Percentiles rank a stretch among this genome's conserved stretches.
Conservation (phyloP, 2,888 invertebrate genomes). For the Matsumyia berberina region DNA sequence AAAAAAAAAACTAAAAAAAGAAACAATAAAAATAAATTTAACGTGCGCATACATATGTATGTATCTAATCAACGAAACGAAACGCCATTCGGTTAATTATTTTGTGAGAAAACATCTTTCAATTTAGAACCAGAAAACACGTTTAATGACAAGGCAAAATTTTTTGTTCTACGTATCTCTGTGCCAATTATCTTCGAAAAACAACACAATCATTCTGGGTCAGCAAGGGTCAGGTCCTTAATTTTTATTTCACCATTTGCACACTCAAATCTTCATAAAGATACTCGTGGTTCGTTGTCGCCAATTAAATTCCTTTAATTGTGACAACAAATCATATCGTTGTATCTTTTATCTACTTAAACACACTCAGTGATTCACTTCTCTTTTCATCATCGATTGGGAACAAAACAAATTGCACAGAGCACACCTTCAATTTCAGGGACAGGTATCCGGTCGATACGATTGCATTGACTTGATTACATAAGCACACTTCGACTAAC, state of each 20-base stretch:
- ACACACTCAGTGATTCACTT: neutral
- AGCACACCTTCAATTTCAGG: constrained; percentile 30
- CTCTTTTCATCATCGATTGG: constrained; percentile 21
- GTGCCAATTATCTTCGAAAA: neutral
- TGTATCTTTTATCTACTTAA: constrained; percentile 29
- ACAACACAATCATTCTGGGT: constrained; percentile 13
- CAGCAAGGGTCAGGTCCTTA: constrained; percentile 18
- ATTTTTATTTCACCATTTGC: constrained; percentile 5
- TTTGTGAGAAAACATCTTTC: constrained; percentile 40
- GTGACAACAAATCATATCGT: neutral
- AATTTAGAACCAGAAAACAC: constrained; percentile 20
- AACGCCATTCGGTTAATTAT: constrained; percentile 37
- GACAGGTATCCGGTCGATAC: constrained; percentile 30
- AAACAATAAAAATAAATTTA: constrained; percentile 31
- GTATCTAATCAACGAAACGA: constrained; percentile 2
- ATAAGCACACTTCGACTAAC: constrained; percentile 28
- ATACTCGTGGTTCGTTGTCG: neutral
- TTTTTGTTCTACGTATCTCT: neutral
- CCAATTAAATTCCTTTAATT: neutral
- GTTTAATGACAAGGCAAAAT: constrained; percentile 36
- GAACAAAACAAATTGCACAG: constrained; percentile 25
- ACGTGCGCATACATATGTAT: neutral
- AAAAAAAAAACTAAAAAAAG: constrained; percentile 15
- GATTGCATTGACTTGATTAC: constrained; percentile 27
- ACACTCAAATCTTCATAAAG: constrained; percentile 8